These are phyloP conservation scores for Dryobota labecula DNA, from an alignment of 2,888 invertebrate species.

Conservation along the genomic window DNA sequence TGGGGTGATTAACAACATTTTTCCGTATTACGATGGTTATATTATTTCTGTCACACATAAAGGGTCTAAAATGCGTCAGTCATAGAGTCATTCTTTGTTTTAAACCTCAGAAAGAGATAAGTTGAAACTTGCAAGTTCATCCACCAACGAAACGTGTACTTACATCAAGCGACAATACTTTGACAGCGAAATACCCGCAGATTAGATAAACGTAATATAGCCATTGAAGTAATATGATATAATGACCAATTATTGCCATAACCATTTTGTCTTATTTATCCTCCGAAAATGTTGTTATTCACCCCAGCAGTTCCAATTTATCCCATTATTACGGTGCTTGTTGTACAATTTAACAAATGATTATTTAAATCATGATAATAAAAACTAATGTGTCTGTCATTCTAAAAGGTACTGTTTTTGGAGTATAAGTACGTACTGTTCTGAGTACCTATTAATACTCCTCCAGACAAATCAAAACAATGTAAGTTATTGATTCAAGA, in stretches of 20 bases:
- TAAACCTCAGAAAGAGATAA: neutral
- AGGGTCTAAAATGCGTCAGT: neutral
- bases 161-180: slow-evolving; percentile 2
- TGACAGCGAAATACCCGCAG: neutral
- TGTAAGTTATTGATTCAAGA: slow-evolving; percentile 17
- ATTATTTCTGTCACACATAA: neutral
- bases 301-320: slow-evolving; percentile 17
- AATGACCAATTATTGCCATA: neutral
- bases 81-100: neutral
- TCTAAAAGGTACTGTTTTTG: slow-evolving; percentile 26
- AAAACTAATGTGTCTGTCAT: slow-evolving; percentile 4
- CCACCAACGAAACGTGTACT: neutral
- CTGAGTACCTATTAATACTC: neutral
- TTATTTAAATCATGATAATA: slow-evolving; percentile 7
- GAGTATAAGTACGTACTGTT: slow-evolving; percentile 3
- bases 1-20: slow-evolving; percentile 22
- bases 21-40: neutral
- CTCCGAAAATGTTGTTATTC: slow-evolving; percentile 13
- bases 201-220: neutral
- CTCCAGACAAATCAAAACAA: slow-evolving; percentile 23
- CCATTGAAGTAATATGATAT: neutral
- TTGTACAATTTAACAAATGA: slow-evolving; percentile 9
- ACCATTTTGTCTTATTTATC: neutral
- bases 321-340: slow-evolving; percentile 14
- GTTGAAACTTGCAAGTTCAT: slow-evolving; percentile 4